Evolutionary conservation across 2,888 invertebrate genomes (phyloP).

Genomic region (Podabrus alpinus): DNA sequence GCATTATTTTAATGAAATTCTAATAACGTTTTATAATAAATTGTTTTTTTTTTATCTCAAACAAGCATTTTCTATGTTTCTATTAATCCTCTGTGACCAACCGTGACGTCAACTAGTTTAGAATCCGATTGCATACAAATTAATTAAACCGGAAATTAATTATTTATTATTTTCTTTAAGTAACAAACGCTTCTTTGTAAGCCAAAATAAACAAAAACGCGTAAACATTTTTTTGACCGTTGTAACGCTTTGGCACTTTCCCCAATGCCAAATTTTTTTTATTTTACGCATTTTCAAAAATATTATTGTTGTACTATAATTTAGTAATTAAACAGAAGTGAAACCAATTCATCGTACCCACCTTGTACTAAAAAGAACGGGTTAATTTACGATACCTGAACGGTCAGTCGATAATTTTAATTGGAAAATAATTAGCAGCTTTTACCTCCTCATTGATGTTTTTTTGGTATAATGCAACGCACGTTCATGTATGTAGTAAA

Average conservation of each 20-base stretch:
- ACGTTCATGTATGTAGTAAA: not conserved
- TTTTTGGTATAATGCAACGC: not conserved
- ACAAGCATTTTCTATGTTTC: not conserved
- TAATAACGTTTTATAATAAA: not conserved
- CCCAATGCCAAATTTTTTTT: no score
- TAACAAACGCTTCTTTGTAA: not conserved
- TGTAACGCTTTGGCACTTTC: no score
- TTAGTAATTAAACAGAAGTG: not conserved
- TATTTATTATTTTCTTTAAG: not conserved
- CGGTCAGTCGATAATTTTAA: not conserved
- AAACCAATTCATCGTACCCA: not conserved
- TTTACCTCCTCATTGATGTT: not conserved
- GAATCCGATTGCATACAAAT: not conserved
- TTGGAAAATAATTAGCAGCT: not conserved
- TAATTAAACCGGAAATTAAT: not conserved
- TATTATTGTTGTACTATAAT: no score
- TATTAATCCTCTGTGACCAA: not conserved
- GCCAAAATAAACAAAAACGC: not conserved
- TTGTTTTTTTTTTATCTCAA: not conserved
- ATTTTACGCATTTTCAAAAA: no score
- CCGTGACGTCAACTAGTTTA: not conserved
- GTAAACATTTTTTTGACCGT: not conserved
- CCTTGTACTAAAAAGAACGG: not conserved
- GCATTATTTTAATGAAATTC: not conserved
- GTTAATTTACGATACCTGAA: not conserved